A percentile compares a stretch with the other conserved stretches of the same genome.
Evolutionary conservation across 2,888 invertebrate species (phyloP).

Genomic region (Mythimna impura): DNA sequence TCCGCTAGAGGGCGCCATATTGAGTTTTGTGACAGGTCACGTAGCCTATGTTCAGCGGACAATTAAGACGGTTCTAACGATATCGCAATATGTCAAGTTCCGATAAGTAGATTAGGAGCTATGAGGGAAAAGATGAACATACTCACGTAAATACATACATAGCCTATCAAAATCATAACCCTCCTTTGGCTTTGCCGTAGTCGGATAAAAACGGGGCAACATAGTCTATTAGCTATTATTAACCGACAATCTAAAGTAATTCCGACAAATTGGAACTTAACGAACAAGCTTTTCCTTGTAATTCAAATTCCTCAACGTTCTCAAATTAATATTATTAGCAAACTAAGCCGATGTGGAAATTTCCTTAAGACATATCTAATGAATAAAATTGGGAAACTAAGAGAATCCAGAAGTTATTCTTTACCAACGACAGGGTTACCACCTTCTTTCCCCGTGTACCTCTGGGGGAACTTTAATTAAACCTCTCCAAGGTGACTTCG

Average conservation of each 20-base stretch:
- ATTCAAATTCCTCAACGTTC: conserved; percentile 23
- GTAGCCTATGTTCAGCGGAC: too few species aligned
- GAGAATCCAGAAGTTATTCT: conserved; percentile 45
- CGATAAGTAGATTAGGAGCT: too few species aligned
- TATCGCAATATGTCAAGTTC: too few species aligned
- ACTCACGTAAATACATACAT: too few species aligned
- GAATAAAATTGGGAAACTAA: conserved; percentile 49
- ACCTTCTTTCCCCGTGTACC: conserved; percentile 56
- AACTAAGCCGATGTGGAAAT: conserved; percentile 37
- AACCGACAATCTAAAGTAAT: not conserved
- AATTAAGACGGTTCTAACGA: too few species aligned
- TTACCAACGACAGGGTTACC: conserved; percentile 43
- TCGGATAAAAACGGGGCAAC: not conserved
- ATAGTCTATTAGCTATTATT: not conserved
- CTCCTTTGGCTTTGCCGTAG: too few species aligned
- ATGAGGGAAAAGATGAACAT: too few species aligned
- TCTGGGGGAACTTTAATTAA: conserved; percentile 68
- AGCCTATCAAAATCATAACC: too few species aligned
- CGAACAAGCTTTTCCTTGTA: not conserved
- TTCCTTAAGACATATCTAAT: conserved; percentile 34
- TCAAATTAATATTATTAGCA: conserved; percentile 26
- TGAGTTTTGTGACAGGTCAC: too few species aligned
- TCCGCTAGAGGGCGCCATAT: too few species aligned
- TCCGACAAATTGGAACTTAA: not conserved
- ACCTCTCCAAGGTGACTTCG: conserved; percentile 55